Evolutionary conservation across 2,888 invertebrate species (phyloP), one percentile per base, ranked within the genome.

Genomic region (Phlogophora meticulosa): DNA sequence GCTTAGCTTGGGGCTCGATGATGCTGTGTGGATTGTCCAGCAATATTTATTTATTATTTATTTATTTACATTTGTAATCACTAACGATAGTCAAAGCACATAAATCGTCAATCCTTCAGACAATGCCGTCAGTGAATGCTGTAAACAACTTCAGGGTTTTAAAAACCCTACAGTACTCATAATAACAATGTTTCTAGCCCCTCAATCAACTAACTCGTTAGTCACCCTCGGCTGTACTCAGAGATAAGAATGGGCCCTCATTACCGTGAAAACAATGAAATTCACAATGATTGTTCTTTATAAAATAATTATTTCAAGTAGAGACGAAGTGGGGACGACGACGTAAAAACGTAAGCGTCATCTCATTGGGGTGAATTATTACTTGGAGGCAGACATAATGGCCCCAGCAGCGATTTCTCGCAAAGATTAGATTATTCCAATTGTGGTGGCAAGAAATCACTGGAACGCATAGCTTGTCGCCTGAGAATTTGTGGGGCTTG

Each of bases 351-450:
- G 67, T 70, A 70, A 73, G 67, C 68, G 56, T 82, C 77, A 75
- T 78, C 76, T 68, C 73, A 67, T 82, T 80, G 64, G 56, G 63
- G 73, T 62, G 76, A 81, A 85, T 83, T 85, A 83, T 84, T 79
- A 81, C 79, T 77, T 67, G 81, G 78, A 86, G 84, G 85, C 80
- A 82, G 81, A 83, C 81, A 76, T 87, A 86, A 88, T 86, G 86
- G 88, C 80, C 76, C 80, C 80, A 82, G 83, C 83, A 80, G 83
- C 73, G 85, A 88, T 88, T 91, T 83, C 78, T 78, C 80, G 76
- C 80, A 80, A 84, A 87, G 88, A 91, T 92, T 88, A 88, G 86
- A 90, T 89, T 90, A 88, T 88, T 88, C 85, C 86, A 85, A 89
- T 90, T 87, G 79, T 74, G 82, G 78, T 79, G 82, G 83, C 87